phyloP scores from a whole-genome alignment of 2,113 vertebrate species.

The Suricata suricatta region DNA sequence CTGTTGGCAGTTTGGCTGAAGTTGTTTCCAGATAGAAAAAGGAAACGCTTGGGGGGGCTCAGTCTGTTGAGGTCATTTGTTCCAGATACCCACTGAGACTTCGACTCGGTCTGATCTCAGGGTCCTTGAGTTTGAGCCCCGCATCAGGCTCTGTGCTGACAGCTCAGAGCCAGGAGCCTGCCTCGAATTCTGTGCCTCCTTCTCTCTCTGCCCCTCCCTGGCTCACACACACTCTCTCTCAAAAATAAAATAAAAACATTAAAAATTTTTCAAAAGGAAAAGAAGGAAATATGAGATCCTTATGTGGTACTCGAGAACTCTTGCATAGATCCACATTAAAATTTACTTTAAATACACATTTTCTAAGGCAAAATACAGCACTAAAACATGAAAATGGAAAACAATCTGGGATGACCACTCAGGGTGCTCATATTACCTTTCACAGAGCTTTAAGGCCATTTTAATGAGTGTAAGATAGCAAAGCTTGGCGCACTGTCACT shows the following conservation, averaged over 20 bases:
- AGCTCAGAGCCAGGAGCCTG: no score
- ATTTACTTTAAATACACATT: background rate
- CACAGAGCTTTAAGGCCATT: background rate
- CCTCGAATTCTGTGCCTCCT: no score
- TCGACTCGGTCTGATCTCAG: no score
- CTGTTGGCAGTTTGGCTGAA: background rate
- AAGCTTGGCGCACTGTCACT: background rate
- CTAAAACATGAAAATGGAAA: background rate
- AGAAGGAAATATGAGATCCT: background rate
- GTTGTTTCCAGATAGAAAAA: background rate
- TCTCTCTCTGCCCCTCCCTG: no score
- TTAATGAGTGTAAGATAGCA: background rate
- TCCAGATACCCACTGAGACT: no score
- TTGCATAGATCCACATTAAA: background rate
- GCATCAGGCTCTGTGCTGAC: no score
- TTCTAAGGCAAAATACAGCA: background rate
- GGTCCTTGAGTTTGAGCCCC: no score
- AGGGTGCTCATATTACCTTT: background rate
- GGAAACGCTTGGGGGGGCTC: background rate
- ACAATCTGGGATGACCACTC: background rate
- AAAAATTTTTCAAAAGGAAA: no score
- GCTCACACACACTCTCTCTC: no score
- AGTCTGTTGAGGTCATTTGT: no score
- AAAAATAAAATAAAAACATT: no score
- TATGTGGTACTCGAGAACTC: background rate